Evolutionary conservation across 1,140 invertebrate species (phyloP).

Genomic region (Pissodes strobi): DNA sequence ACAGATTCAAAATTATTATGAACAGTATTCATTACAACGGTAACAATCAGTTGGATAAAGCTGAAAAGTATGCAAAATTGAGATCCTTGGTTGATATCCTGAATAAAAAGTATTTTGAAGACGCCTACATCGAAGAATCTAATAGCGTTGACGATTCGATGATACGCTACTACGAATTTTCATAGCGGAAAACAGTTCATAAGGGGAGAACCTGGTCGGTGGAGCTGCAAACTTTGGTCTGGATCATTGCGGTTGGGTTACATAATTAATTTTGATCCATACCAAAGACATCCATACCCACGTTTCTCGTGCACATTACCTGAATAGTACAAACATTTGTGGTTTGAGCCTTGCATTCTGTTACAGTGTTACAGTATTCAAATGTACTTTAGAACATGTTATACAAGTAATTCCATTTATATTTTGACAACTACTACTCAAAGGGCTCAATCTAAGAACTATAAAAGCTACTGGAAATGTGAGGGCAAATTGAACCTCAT

Average conservation of each 20-base stretch:
- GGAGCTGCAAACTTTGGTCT: constrained; percentile 8
- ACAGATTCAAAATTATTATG: background rate
- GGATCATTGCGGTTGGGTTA: background rate
- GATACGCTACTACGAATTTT: constrained; percentile 6
- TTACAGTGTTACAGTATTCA: background rate
- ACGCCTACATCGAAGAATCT: background rate
- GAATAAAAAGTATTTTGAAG: background rate
- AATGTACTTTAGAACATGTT: background rate
- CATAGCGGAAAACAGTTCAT: constrained; percentile 15
- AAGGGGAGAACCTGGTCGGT: constrained; percentile 4
- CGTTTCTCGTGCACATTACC: no score
- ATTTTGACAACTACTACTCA: background rate
- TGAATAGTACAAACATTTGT: constrained; percentile 3
- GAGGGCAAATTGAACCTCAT: constrained; percentile 1
- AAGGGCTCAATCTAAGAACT: background rate
- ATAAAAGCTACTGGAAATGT: constrained; percentile 7
- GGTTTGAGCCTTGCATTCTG: background rate
- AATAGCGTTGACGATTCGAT: constrained; percentile 19
- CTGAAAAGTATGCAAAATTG: background rate
- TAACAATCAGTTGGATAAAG: background rate
- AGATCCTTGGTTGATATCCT: no score
- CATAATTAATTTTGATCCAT: constrained; percentile 2
- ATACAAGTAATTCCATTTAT: constrained; percentile 1
- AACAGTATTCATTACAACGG: background rate
- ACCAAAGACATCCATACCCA: background rate